Base-by-base conservation (phyloP, 1,140 invertebrate species). In the Drosophila ambigua region DNA sequence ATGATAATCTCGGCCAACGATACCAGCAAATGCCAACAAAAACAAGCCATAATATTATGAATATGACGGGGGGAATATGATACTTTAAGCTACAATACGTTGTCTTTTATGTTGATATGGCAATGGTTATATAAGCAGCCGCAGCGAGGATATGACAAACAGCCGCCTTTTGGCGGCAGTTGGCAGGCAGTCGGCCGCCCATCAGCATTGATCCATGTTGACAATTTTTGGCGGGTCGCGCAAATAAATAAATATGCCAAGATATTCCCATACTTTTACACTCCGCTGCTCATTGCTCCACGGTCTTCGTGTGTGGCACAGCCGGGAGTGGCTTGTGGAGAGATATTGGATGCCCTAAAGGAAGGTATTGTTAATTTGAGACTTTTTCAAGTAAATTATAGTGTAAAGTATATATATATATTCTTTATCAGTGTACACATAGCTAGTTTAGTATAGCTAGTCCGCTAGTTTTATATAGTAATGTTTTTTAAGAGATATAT, bases 51-150 rank as follows among this genome's bases (percentile, higher is more conserved):
- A 69, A 61, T 69, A 73, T 83, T 83, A 79, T 77, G 80, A 84
- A 84, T 77, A 83, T 83, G 59, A 11, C n/a, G 24, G 15, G 26
- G 51, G 63, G 64, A 83, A 79, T 84, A 77, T 80, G 81, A 84
- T 84, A 74, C 81, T 85, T 85, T 85, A 80, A 85, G 72, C 74
- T 63, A 72, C 63, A 79, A 72, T 54, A 67, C 76, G 72, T 54
- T 74, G 64, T 63, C 48, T 75, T 83, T 77, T 80, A 77, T 81
- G 62, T 67, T 72, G 62, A 73, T 69, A 59, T 59, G 57, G 13
- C 63, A 63, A 20, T 48, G 71, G 50, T 74, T 71, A 65, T 57
- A 75, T 72, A 78, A 68, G 66, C 51, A 24, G 52, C 48, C 28
- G 11, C 20, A 46, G 52, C 50, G 45, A 63, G 9, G 35, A 39